Evolutionary conservation across 2,888 invertebrate species (phyloP), one percentile per base, ranked within the genome.

Genomic region (Limnephilus lunatus): DNA sequence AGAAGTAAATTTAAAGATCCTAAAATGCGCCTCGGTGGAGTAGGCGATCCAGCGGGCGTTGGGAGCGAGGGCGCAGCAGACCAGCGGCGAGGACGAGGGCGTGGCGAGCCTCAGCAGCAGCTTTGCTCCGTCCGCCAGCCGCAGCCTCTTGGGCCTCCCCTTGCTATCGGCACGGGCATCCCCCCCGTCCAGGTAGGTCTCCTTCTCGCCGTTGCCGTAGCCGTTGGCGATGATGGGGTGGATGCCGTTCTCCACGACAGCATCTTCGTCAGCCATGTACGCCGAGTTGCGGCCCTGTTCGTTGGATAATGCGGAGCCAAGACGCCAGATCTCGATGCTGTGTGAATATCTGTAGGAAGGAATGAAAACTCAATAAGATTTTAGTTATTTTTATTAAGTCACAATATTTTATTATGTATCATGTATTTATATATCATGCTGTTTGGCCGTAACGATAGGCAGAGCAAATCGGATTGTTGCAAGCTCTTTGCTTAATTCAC

Each of bases 31-130:
- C 44, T 96, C 95, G 0, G 98, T 98, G 0, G 98, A 97, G 95
- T 98, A 98, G 11, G 97, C 97, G 32, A 99, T 96, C 95, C 97
- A 97, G 93, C 97, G 96, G 1, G 97, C 98, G 94, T 97, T 96
- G 3, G 97, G 96, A 7, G 98, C 98, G 11, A 98, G 95, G 19
- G 97, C 96, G 94, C 97, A 97, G 94, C 97, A 97, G 11, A 97
- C 95, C 48, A 99, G 97, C n/a, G 96, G 96, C 94, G 97, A 97
- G 3, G 96, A 96, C 19, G 96, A 95, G 94, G 97, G 97, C 9
- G 97, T 97, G 94, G 97, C 97, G 53, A 99, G 95, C 92, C 97
- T 96, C 2, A 98, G 95, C 80, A 98, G 94, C 94, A 98, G 98
- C 81, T 97, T 95, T 0, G 98, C 97, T 93, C 96, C 96, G 15